Evolutionary conservation across 2,113 vertebrate genomes (phyloP).

Genomic region (Oenanthe melanoleuca): DNA sequence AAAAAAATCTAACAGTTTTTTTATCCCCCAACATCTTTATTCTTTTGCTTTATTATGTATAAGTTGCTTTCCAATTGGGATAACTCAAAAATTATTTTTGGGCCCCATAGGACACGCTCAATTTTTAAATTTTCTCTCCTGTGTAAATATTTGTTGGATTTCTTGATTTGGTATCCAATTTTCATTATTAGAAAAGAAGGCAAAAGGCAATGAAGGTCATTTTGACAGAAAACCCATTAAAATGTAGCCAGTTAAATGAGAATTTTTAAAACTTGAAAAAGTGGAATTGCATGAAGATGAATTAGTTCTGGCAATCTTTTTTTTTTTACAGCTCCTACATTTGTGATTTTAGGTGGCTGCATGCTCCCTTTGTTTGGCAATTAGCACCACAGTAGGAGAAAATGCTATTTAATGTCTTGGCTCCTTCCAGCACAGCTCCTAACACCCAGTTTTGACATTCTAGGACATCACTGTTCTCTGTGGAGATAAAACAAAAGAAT

Average conservation of each 20-base stretch:
- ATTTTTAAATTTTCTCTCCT: not conserved
- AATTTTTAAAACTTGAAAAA: not conserved
- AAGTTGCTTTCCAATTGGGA: not conserved
- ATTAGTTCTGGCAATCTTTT: not conserved
- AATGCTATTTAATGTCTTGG: not conserved
- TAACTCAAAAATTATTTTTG: not conserved
- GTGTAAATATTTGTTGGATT: not conserved
- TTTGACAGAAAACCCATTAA: not conserved
- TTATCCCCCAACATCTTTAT: not conserved
- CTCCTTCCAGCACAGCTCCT: not conserved
- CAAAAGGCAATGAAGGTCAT: not conserved
- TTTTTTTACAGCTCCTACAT: not conserved
- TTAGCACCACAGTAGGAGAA: not conserved
- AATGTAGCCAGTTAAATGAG: not conserved
- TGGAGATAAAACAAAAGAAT: not conserved
- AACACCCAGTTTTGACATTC: not conserved
- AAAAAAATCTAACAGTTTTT: not conserved
- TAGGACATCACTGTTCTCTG: not conserved
- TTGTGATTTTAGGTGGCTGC: not conserved
- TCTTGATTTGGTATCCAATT: not conserved
- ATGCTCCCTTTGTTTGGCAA: not conserved
- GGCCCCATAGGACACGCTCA: not conserved
- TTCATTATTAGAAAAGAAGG: not conserved
- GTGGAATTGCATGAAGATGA: not conserved
- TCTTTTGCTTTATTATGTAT: not conserved